Conservation (phyloP, 2,888 invertebrate genomes). For the Agonopterix heracliana region DNA sequence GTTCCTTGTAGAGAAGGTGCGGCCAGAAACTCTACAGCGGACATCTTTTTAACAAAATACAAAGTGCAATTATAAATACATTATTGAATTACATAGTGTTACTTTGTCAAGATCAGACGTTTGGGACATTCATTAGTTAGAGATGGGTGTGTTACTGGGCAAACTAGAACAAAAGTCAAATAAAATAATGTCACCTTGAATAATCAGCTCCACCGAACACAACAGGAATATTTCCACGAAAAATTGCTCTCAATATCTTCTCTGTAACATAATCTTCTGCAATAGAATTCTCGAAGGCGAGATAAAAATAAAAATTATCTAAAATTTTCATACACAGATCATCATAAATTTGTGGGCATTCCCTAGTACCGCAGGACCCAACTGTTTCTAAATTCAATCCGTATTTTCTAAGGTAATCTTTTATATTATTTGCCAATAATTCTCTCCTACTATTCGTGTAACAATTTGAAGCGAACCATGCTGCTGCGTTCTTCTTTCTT, state of each 20-base stretch:
- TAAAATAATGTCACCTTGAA: slow-evolving; percentile 13
- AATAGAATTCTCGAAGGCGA: slow-evolving; percentile 50
- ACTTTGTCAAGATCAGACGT: too few relatives aligned
- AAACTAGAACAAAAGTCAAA: too few relatives aligned
- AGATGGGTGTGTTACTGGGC: too few relatives aligned
- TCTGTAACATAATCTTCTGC: slow-evolving; percentile 45
- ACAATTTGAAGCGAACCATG: slow-evolving; percentile 30
- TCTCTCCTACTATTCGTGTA: slow-evolving; percentile 17
- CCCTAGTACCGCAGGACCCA: slow-evolving; percentile 18
- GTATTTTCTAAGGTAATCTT: slow-evolving; percentile 15
- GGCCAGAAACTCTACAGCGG: too few relatives aligned
- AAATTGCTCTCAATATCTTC: slow-evolving; percentile 23
- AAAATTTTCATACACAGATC: slow-evolving; percentile 30
- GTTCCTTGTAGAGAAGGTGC: too few relatives aligned
- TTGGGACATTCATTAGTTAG: too few relatives aligned
- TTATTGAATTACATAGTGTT: too few relatives aligned
- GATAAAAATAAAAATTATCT: slow-evolving; percentile 45
- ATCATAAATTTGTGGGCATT: slow-evolving; percentile 19
- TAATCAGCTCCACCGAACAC: slow-evolving; percentile 74
- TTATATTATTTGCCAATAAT: slow-evolving; percentile 14
- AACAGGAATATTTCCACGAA: slow-evolving; percentile 72
- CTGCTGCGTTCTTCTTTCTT: slow-evolving; percentile 18
- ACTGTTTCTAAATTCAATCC: slow-evolving; percentile 19
- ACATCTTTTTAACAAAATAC: too few relatives aligned
- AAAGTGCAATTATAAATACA: too few relatives aligned